Base-by-base conservation (phyloP, 2,888 invertebrate genomes). In the Hirtodrosophila duncani region DNA sequence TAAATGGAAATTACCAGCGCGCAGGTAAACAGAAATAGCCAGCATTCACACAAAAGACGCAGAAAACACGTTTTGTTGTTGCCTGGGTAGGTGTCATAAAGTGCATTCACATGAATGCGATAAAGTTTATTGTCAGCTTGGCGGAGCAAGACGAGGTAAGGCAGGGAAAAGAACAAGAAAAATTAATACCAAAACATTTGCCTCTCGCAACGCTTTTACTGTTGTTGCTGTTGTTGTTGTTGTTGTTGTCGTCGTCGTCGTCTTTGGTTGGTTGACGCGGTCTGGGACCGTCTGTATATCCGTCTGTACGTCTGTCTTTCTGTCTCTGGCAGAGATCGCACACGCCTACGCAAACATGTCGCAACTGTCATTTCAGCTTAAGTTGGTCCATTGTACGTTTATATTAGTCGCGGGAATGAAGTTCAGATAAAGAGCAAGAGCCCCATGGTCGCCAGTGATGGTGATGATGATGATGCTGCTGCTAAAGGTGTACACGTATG, bases 361-460 rank as follows among this genome's bases (percentile, higher is more conserved):
- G 77, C 83, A 83, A 81, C 83, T 84, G 84, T 84, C 84, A 85
- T 84, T 84, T 85, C 79, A 71, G 83, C 83, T 83, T 83, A 83
- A 81, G 68, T 82, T 79, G 71, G 78, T 70, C 83, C 82, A 79
- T 84, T 84, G 81, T 84, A 84, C 82, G 84, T 85, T 83, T 85
- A 84, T 84, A 84, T 84, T 85, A 84, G 83, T 83, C 84, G 74
- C 78, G 62, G 60, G 48, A 42, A 21, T 42, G 56, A 20, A n/a
- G 27, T 38, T 29, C 64, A 72, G 64, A 64, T 70, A 68, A 60
- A 56, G 65, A 50, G 29, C 26, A 9, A 11, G 11, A 51, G 16
- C 24, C 53, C 45, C 45, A 49, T 38, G 46, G 42, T 6, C 20
- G 34, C 42, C 42, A 60, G 57, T 53, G 53, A 31, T 53, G 44